phyloP scores from a whole-genome alignment of 37 sponge, comb jelly and placozoan genomes.

The Geodia barretti region DNA sequence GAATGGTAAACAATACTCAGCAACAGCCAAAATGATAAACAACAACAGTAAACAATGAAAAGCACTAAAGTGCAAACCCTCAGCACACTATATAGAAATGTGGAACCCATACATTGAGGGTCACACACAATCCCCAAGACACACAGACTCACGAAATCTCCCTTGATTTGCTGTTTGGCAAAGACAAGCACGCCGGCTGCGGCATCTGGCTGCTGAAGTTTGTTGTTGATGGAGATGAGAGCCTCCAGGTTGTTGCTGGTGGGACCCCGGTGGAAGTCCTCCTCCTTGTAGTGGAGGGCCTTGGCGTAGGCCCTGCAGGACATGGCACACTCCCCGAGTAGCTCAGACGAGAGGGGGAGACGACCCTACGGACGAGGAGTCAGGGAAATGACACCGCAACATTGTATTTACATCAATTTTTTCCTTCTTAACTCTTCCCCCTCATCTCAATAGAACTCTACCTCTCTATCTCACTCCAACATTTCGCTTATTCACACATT shows the following conservation, averaged over 20 bases:
- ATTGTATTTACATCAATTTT: no score
- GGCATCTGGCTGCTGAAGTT: slow-evolving; percentile 95
- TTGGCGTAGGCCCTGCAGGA: slow-evolving; percentile 94
- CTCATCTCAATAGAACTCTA: no score
- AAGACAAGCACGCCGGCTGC: slow-evolving; percentile 91
- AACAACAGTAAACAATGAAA: no score
- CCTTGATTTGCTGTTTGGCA: slow-evolving; percentile 75
- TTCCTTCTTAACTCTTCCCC: no score
- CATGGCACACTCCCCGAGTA: slow-evolving; percentile 94
- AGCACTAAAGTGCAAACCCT: no score
- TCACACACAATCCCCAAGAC: neutral
- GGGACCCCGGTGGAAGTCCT: slow-evolving; percentile 91
- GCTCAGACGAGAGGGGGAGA: slow-evolving; percentile 71
- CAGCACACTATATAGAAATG: no score
- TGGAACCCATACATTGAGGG: no score
- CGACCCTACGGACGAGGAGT: slow-evolving; percentile 46
- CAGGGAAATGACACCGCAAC: neutral
- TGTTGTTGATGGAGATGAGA: slow-evolving; percentile 95
- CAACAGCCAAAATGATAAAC: neutral
- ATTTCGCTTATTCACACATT: no score
- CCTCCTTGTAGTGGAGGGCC: slow-evolving; percentile 96
- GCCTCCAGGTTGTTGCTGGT: slow-evolving; percentile 79
- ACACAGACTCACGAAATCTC: slow-evolving; percentile 69
- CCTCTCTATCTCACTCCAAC: no score
- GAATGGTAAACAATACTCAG: neutral